Base-by-base conservation (phyloP, 2,113 vertebrate species). In the Chaenocephalus aceratus region DNA sequence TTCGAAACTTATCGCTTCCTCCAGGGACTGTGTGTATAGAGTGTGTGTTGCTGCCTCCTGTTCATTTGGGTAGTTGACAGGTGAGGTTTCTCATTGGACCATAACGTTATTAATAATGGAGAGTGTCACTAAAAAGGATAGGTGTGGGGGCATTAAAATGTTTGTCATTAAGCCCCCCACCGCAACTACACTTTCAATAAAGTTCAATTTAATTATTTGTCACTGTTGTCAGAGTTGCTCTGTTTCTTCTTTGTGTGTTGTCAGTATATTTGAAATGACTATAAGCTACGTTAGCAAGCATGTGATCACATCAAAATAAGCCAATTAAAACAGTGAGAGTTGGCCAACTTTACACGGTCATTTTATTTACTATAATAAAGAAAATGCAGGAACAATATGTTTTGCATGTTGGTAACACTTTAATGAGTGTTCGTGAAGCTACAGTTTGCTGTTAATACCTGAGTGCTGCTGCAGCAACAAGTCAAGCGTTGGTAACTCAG, bases 101-200 rank as follows among this genome's bases (percentile, higher is more conserved):
- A 83, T 89, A 87, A 83, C 86, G 56, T 68, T 64, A 91, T 93
- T 84, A 93, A 93, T 93, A 92, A 93, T 91, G 91, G 79, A 94
- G 83, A 58, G 81, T 84, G 77, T 86, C 46, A 78, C 85, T 79
- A 75, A 85, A 84, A 83, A 80, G 74, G 79, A 59, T 58, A 60
- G 79, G 77, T 80, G 67, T 77, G 72, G 60, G 77, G 18, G 76
- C 79, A 85, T 84, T 93, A 75, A 93, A 90, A 54, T 88, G 84
- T 86, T 80, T 89, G 83, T 90, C 85, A 87, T 88, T 85, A 92
- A 30, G 30, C 30, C 30, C 30, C 30, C 30, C 30, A 30, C 30
- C 30, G 3, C 30, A 30, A 30, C 30, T 30, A 30, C 3, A 30
- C 30, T 30, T 30, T 4, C 30, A 30, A 30, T 30, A 30, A 30